These are phyloP conservation scores for Sepiola atlantica DNA, from an alignment of 2,888 invertebrate species.

Conservation along the genomic window DNA sequence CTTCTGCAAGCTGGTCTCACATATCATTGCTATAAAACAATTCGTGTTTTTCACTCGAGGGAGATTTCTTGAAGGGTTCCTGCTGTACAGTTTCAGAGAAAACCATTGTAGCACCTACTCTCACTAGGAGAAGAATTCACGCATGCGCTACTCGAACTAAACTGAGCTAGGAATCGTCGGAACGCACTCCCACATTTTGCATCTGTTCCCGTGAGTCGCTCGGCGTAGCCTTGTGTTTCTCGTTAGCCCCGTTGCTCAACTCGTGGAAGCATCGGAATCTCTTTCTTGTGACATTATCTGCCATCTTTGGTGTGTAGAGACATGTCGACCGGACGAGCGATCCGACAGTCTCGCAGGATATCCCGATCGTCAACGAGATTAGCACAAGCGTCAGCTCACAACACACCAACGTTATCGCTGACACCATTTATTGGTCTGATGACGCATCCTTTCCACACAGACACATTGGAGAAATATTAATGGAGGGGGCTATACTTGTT, in stretches of 20 bases:
- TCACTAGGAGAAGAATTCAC: too few species aligned
- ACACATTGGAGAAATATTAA: not conserved
- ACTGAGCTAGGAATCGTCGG: not conserved
- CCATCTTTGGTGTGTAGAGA: constrained; percentile 22
- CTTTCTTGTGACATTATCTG: constrained; percentile 32
- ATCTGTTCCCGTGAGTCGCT: not conserved
- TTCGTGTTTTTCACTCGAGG: too few species aligned
- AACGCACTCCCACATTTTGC: not conserved
- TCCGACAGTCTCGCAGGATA: not conserved
- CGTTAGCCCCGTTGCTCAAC: not conserved
- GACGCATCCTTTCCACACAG: not conserved
- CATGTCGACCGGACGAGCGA: constrained; percentile 32
- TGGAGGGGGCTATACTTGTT: too few species aligned
- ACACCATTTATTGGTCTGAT: not conserved
- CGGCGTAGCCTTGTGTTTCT: not conserved
- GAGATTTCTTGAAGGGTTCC: too few species aligned
- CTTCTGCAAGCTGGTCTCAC: too few species aligned
- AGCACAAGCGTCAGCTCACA: not conserved
- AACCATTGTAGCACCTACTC: too few species aligned
- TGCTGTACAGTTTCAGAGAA: too few species aligned
- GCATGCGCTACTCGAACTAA: too few species aligned
- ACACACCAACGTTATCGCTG: not conserved
- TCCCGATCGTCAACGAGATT: constrained; percentile 6
- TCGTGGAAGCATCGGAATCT: constrained; percentile 8
- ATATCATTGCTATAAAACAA: too few species aligned